Evolutionary conservation across 1,140 invertebrate genomes (phyloP).

Genomic region (Parapsyche elsis): DNA sequence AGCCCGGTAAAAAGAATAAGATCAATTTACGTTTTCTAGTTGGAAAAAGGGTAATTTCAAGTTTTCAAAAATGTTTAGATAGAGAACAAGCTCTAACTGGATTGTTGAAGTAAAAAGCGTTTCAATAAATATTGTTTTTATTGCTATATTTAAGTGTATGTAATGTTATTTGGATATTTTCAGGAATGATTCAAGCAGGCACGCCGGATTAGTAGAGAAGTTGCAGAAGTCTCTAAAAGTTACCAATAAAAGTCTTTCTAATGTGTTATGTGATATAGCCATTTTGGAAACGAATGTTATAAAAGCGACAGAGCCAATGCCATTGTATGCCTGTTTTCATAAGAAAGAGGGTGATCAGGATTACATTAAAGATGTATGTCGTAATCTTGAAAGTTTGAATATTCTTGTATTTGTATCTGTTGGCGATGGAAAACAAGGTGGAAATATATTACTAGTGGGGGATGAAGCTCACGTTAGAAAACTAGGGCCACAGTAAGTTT

Average conservation of each 20-base stretch:
- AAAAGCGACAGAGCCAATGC: conserved; percentile 65
- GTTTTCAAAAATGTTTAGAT: conserved; percentile 70
- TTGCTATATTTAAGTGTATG: background rate
- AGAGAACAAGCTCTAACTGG: conserved; percentile 75
- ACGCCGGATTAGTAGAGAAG: conserved; percentile 78
- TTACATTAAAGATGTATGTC: conserved; percentile 75
- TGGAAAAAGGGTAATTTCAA: conserved; percentile 74
- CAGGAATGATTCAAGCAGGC: conserved; percentile 76
- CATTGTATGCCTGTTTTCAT: conserved; percentile 71
- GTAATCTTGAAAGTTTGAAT: conserved; percentile 69
- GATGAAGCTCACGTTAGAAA: conserved; percentile 24
- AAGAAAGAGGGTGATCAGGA: conserved; percentile 80
- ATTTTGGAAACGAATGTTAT: conserved; percentile 72
- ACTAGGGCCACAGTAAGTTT: conserved; percentile 47
- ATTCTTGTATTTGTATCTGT: conserved; percentile 74
- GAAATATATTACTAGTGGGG: conserved; percentile 39
- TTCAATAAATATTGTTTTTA: conserved; percentile 17
- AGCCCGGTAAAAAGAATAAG: conserved; percentile 81
- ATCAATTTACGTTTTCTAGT: conserved; percentile 77
- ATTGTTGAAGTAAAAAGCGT: conserved; percentile 75
- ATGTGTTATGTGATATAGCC: conserved; percentile 75
- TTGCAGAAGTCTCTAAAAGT: conserved; percentile 75
- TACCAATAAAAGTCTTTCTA: conserved; percentile 72
- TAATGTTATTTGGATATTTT: conserved; percentile 50
- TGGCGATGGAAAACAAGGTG: conserved; percentile 67